phyloP scores from a whole-genome alignment of 2,888 invertebrate genomes.

The Lymantria monacha region DNA sequence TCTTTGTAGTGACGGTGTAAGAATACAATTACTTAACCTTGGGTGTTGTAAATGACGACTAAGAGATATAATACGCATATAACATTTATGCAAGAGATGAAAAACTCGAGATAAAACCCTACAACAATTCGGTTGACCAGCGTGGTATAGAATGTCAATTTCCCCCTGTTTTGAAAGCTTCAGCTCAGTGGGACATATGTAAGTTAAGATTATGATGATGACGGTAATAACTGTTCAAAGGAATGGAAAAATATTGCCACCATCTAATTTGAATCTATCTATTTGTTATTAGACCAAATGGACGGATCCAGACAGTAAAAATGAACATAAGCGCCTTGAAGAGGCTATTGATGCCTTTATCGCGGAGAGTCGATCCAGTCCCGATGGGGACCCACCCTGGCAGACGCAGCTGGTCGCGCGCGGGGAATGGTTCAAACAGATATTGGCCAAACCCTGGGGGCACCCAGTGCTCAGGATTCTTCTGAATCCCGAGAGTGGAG shows the following conservation, averaged over 20 bases:
- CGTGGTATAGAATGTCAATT: too few relatives aligned
- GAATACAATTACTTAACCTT: too few relatives aligned
- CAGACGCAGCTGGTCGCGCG: constrained; percentile 71
- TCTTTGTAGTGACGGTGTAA: too few relatives aligned
- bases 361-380: constrained; percentile 54
- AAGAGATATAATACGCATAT: too few relatives aligned
- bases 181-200: too few relatives aligned
- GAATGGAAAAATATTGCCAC: background rate
- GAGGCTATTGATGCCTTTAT: constrained; percentile 59
- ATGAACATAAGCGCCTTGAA: constrained; percentile 50
- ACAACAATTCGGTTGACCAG: too few relatives aligned
- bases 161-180: too few relatives aligned
- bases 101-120: too few relatives aligned
- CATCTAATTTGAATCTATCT: background rate
- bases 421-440: constrained; percentile 80
- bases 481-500: constrained; percentile 75
- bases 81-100: too few relatives aligned
- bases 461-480: constrained; percentile 79
- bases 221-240: background rate
- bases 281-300: constrained; percentile 59
- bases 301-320: constrained; percentile 55
- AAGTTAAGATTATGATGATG: too few relatives aligned
- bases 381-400: constrained; percentile 60
- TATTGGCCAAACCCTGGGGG: constrained; percentile 79
- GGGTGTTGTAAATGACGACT: too few relatives aligned